Conservation (phyloP, 2,888 invertebrate genomes). For the Theretra japonica region DNA sequence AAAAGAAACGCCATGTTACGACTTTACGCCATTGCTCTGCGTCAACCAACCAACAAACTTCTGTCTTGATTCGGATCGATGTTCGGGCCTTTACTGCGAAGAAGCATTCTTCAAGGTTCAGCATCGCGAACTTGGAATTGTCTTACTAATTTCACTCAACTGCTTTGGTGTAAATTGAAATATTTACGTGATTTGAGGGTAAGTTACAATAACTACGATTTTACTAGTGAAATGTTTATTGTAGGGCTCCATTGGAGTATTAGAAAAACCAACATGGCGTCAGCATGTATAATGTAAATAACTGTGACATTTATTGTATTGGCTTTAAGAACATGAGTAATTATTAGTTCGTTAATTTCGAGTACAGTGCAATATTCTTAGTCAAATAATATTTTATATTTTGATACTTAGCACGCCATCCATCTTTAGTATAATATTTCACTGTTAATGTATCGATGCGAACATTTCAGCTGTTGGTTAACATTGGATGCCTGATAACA, state of each 20-base stretch:
- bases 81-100: constrained; percentile 87
- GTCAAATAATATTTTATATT: not conserved
- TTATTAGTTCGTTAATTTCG: not conserved
- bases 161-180: constrained; percentile 86
- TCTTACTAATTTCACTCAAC: constrained; percentile 85
- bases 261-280: constrained; percentile 82
- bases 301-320: constrained; percentile 64
- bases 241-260: constrained; percentile 72
- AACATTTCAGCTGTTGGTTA: constrained; percentile 13
- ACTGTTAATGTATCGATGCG: not conserved
- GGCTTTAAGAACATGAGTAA: constrained; percentile 14
- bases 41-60: constrained; percentile 67
- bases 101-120: constrained; percentile 88
- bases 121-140: constrained; percentile 89
- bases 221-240: constrained; percentile 52
- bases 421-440: not conserved
- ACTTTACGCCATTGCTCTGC: constrained; percentile 60
- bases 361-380: constrained; percentile 13
- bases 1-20: constrained; percentile 49
- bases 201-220: constrained; percentile 61
- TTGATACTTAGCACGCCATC: not conserved
- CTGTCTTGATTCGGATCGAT: constrained; percentile 86
- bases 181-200: constrained; percentile 81
- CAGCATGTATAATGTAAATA: constrained; percentile 84
- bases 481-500: not conserved